Evolutionary conservation across 2,888 invertebrate genomes (phyloP).

Genomic region (Ecdyonurus torrentis): DNA sequence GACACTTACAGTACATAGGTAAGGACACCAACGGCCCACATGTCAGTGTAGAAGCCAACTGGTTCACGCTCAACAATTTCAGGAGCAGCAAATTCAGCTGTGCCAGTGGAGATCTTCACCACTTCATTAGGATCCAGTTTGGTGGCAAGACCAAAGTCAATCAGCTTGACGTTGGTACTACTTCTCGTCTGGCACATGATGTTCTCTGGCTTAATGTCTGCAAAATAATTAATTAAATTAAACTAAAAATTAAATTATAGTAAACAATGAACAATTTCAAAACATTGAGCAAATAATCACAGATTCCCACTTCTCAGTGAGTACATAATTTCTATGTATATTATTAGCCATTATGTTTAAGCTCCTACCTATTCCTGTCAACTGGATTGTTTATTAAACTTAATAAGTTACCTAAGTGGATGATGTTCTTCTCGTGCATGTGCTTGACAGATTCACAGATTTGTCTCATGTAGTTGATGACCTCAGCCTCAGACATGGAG

Average conservation of each 20-base stretch:
- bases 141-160: constrained; percentile 98
- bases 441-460: constrained; percentile 94
- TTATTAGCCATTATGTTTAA: no score
- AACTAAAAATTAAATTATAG: neutral
- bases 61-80: constrained; percentile 98
- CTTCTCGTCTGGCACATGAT: constrained; percentile 97
- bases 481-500: constrained; percentile 97
- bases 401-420: constrained; percentile 82
- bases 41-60: constrained; percentile 99
- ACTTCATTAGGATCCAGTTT: constrained; percentile 96
- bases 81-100: constrained; percentile 98
- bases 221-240: constrained; percentile 10
- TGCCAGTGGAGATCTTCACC: constrained; percentile 97
- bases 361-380: no score
- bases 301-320: no score
- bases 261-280: neutral
- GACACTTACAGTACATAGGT: constrained; percentile 85
- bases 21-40: constrained; percentile 99
- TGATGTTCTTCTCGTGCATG: constrained; percentile 99
- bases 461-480: constrained; percentile 97
- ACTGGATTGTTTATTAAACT: no score
- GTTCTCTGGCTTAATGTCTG: constrained; percentile 92
- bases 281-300: neutral
- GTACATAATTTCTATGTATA: no score
- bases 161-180: constrained; percentile 91